Evolutionary conservation across 2,113 vertebrate species (phyloP), one percentile per base, ranked within the genome.

Genomic region (Tretioscincus oriximinensis): DNA sequence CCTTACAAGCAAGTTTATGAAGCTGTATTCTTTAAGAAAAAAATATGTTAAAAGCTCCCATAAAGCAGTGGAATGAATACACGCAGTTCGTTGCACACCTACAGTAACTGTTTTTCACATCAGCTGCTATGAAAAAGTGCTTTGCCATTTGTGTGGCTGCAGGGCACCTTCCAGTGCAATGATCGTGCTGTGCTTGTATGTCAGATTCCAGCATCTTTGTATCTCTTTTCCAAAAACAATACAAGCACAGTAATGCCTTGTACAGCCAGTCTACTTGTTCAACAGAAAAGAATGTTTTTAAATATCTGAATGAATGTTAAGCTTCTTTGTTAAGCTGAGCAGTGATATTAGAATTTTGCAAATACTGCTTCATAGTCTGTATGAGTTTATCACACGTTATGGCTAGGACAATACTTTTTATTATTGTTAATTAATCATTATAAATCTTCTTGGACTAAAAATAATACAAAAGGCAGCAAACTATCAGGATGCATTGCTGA

Each of bases 191-290:
- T 86, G 92, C 58, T 80, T 90, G 85, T 9, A 0, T 90, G 91
- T 94, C 93, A 95, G 87, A 94, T 92, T 92, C 91, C 86, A 76
- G 87, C 88, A 90, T 90, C 90, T 91, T 89, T 93, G 88, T 89
- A 90, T 93, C 89, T 90, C 90, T 92, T 90, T 87, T 88, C 82
- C 87, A 88, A 86, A 90, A 92, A 94, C 90, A 93, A 92, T 76
- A 88, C 63, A 67, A 85, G 84, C 88, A 80, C 69, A 80, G 83
- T 65, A 1, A 86, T 89, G 88, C 87, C 92, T 92, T 87, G 89
- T 94, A 92, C 90, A 92, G 88, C 83, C 90, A 87, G 93, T 41
- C 83, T 92, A 63, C 35, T 63, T 89, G 91, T 85, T 85, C 90
- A 93, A 81, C 41, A 88, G 16, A 81, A 73, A 87, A 88, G 70